phyloP scores from a whole-genome alignment of 2,113 vertebrate species.

The Ivindomyrus marchei region DNA sequence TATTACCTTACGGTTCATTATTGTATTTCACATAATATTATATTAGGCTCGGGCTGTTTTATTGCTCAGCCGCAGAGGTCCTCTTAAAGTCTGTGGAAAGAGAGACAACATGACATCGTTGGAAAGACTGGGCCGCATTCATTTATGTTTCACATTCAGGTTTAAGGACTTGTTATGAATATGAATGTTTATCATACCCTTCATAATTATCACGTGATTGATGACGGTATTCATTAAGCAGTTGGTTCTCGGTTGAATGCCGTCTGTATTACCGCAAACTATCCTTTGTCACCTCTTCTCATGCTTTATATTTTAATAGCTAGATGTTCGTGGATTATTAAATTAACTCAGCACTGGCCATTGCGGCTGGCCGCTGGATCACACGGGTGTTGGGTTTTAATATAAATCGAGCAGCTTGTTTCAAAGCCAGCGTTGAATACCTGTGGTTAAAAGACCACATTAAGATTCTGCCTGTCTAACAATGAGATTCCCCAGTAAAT shows the following conservation, averaged over 20 bases:
- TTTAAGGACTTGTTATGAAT: not conserved
- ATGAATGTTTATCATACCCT: not conserved
- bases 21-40: slow-evolving; percentile 52
- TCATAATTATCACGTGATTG: not conserved
- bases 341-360: not conserved
- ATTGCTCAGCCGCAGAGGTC: slow-evolving; percentile 40
- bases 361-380: not conserved
- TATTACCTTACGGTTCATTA: slow-evolving; percentile 38
- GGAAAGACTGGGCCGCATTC: not conserved
- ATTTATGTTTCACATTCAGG: not conserved
- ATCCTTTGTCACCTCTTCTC: not conserved
- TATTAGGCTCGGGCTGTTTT: slow-evolving; percentile 49
- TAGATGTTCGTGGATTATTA: not conserved
- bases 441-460: not conserved
- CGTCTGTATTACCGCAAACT: not conserved
- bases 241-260: not conserved
- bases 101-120: not conserved
- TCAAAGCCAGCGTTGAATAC: not conserved
- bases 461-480: not conserved
- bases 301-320: not conserved
- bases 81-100: not conserved
- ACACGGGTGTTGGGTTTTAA: not conserved
- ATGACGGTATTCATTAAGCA: not conserved
- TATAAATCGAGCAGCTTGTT: not conserved
- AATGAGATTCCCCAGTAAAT: not conserved